Evolutionary conservation across 2,113 vertebrate species (phyloP), one percentile per base, ranked within the genome.

Genomic region (Climacteris rufus): DNA sequence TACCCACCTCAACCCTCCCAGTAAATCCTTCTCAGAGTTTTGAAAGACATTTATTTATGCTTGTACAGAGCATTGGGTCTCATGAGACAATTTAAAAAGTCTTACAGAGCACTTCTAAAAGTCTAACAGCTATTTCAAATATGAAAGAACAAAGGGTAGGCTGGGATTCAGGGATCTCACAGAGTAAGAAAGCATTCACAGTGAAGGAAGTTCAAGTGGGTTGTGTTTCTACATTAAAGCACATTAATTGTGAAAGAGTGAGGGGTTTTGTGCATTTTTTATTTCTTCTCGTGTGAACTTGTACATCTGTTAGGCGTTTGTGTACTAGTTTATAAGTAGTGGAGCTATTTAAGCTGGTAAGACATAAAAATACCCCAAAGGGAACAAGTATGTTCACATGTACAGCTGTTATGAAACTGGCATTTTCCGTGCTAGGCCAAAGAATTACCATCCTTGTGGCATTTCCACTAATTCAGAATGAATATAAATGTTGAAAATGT

Each of bases 231-330:
- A 89, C 80, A 83, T 96, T 94, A 92, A 94, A 91, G 88, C 31
- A 86, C 87, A 96, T 89, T 72, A 87, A 75, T 93, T 96, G 77
- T 85, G 83, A 95, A 90, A 90, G 89, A 93, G 76, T 88, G 90
- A 84, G 63, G 77, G 79, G 65, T 1, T 88, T 84, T 84, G 56
- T 60, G n/a, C 47, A 37, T 94, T 94, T 96, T 95, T 88, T 64
- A 78, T 81, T 89, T 79, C 83, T 95, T 93, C 56, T 90, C 6
- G 10, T 94, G 83, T 90, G 88, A 93, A 92, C 64, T 95, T 66
- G 21, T 92, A 96, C 94, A 94, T 95, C 92, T 96, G 94, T 93
- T 96, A 93, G 79, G 89, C 5, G 15, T 94, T 93, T 96, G 79
- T 94, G 64, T 93, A 77, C 71, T 75, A 81, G 75, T 66, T 96